phyloP scores from a whole-genome alignment of 2,113 vertebrate species.

The Cettia cetti region DNA sequence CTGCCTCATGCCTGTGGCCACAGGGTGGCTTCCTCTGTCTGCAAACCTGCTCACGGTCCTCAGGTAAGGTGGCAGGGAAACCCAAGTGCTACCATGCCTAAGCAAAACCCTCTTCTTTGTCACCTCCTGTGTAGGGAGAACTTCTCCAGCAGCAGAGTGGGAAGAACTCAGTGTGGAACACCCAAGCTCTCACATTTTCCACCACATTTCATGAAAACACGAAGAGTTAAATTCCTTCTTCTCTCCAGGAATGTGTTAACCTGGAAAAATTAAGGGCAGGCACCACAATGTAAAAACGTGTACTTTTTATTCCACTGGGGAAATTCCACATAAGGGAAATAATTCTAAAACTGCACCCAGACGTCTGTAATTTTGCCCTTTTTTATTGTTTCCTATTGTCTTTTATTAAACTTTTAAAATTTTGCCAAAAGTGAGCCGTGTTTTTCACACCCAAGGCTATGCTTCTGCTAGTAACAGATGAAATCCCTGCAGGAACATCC shows the following conservation, averaged over 20 bases:
- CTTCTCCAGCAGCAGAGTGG: neutral
- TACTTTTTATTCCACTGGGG: neutral
- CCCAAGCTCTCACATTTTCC: neutral
- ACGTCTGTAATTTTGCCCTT: no score
- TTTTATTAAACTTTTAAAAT: no score
- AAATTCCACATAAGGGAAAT: neutral
- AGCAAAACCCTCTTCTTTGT: neutral
- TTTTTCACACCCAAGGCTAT: neutral
- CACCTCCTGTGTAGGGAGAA: neutral
- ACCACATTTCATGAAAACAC: neutral
- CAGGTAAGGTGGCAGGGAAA: neutral
- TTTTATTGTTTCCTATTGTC: no score
- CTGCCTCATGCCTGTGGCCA: neutral
- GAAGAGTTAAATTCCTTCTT: neutral
- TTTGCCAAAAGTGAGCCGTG: no score
- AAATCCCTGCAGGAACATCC: neutral
- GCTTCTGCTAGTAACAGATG: neutral
- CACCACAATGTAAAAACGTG: accelerated
- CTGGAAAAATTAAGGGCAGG: neutral
- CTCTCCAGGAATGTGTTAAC: neutral
- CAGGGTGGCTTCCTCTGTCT: neutral
- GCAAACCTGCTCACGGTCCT: neutral
- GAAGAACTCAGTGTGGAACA: neutral
- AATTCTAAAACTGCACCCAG: neutral
- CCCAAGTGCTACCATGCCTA: accelerated